phyloP scores from a whole-genome alignment of 2,113 vertebrate species.

The Microcebus tavaratra region DNA sequence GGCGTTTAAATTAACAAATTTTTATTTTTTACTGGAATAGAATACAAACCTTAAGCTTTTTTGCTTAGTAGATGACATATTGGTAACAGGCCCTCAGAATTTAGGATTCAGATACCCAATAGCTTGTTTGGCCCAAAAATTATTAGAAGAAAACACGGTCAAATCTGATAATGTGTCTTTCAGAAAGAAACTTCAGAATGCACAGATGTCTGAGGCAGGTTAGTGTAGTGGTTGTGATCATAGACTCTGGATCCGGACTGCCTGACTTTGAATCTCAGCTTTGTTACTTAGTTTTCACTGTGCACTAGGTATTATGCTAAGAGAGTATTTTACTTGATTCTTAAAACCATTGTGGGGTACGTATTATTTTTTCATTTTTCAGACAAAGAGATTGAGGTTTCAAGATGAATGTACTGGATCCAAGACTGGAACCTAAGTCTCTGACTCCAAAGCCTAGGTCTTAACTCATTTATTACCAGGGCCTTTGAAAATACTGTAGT shows the following conservation, averaged over 20 bases:
- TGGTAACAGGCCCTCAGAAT: background rate
- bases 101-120: background rate
- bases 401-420: background rate
- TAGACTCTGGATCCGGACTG: background rate
- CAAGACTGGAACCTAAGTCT: background rate
- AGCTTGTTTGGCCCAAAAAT: background rate
- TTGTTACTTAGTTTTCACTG: background rate
- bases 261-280: background rate
- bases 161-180: background rate
- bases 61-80: background rate
- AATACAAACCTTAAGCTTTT: constrained; percentile 3
- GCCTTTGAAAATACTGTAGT: background rate
- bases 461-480: background rate
- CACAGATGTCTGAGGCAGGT: background rate
- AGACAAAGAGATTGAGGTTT: background rate
- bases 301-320: background rate
- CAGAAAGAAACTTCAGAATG: background rate
- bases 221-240: background rate
- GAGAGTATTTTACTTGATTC: background rate
- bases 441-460: background rate
- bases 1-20: constrained; percentile 4
- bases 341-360: background rate
- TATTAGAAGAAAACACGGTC: background rate
- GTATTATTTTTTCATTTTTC: background rate
- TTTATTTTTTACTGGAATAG: background rate